A percentile compares a stretch with the other conserved stretches of the same genome.
These are phyloP conservation scores for Phoebastria nigripes DNA, from an alignment of 2,797 vertebrate genomes.

Conservation along the genomic window DNA sequence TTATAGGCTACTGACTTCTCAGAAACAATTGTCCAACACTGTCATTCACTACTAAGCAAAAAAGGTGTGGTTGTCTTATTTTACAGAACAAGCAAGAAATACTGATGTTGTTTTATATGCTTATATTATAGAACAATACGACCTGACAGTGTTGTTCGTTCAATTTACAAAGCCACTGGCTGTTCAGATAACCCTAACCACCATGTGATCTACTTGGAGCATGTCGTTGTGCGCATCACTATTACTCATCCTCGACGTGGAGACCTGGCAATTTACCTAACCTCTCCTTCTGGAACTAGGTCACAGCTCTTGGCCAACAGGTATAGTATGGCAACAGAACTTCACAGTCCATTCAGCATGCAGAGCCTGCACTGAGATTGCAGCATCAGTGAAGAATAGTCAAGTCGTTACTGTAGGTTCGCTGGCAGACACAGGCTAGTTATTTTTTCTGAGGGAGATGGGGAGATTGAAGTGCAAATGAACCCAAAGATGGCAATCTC, in stretches of 20 bases:
- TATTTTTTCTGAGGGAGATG: neutral
- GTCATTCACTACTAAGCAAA: neutral
- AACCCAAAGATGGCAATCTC: neutral
- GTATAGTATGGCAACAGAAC: slow-evolving; percentile 67
- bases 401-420: neutral
- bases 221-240: slow-evolving; percentile 94
- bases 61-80: neutral
- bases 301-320: slow-evolving; percentile 98
- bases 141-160: slow-evolving; percentile 91
- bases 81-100: neutral
- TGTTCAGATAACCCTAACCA: slow-evolving; percentile 93
- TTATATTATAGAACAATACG: slow-evolving; percentile 88
- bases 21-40: neutral
- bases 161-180: slow-evolving; percentile 96
- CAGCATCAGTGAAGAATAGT: neutral
- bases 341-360: neutral
- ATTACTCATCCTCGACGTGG: slow-evolving; percentile 95
- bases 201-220: slow-evolving; percentile 96
- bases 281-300: slow-evolving; percentile 96
- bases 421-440: neutral
- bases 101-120: neutral
- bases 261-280: slow-evolving; percentile 96
- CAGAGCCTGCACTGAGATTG: neutral
- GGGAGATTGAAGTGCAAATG: neutral
- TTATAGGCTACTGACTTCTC: neutral